phyloP scores from a whole-genome alignment of 1,140 invertebrate genomes.

The Penaeus chinensis region DNA sequence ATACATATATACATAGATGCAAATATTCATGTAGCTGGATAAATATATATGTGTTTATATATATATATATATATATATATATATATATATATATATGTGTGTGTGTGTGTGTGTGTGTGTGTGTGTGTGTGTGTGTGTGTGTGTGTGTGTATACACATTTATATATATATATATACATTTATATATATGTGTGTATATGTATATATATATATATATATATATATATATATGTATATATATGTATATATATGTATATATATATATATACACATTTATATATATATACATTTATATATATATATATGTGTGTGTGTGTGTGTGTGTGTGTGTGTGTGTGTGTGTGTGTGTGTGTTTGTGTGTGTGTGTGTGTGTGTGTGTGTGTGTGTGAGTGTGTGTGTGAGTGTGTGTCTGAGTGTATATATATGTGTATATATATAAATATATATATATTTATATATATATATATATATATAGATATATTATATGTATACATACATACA shows the following conservation, averaged over 20 bases:
- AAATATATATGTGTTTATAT: constrained; percentile 20
- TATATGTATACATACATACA: too few relatives aligned
- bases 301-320: neutral
- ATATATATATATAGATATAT: neutral
- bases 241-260: neutral
- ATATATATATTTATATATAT: neutral
- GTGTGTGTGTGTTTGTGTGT: neutral
- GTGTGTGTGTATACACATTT: neutral
- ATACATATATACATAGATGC: neutral
- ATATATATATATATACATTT: neutral
- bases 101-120: neutral
- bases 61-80: constrained; percentile 16
- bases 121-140: constrained; percentile 1
- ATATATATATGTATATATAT: neutral
- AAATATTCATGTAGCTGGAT: neutral
- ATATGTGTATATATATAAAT: neutral
- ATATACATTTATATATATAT: neutral
- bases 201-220: neutral
- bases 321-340: too few relatives aligned
- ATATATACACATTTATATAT: neutral
- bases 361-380: neutral
- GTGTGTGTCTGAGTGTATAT: neutral
- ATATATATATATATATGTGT: constrained; percentile 6
- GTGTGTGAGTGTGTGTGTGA: constrained; percentile 8
- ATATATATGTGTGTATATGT: neutral